Evolutionary conservation across 1,140 invertebrate species (phyloP).

Genomic region (Uloborus diversus): DNA sequence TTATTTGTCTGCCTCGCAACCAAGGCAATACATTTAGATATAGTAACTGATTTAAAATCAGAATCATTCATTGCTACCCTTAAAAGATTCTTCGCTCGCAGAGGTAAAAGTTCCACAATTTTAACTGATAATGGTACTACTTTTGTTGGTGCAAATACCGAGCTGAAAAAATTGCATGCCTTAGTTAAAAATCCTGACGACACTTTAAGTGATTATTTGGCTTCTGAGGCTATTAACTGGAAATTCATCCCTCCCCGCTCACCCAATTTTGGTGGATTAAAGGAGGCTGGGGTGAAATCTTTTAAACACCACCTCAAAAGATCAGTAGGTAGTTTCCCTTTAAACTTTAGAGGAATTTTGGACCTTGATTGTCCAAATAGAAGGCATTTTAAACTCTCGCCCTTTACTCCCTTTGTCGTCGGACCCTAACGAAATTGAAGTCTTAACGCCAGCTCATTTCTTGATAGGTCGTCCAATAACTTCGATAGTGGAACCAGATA

Average conservation of each 20-base stretch:
- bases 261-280: neutral
- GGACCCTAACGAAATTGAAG: slow-evolving; percentile 35
- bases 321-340: neutral
- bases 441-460: slow-evolving; percentile 64
- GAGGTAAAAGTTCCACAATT: neutral
- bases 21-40: slow-evolving; percentile 7
- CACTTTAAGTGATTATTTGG: neutral
- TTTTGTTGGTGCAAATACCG: neutral
- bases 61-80: neutral
- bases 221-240: neutral
- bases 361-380: slow-evolving; percentile 25
- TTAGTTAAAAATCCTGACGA: neutral
- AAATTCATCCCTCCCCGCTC: neutral
- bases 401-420: neutral
- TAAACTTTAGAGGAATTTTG: slow-evolving; percentile 32
- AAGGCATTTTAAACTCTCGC: slow-evolving; percentile 39
- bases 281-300: neutral
- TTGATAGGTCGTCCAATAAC: slow-evolving; percentile 62
- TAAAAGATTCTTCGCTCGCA: neutral
- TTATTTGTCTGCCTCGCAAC: neutral
- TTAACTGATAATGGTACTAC: neutral
- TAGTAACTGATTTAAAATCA: neutral
- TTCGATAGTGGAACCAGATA: slow-evolving; percentile 57
- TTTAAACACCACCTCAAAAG: neutral
- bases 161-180: slow-evolving; percentile 11